Conservation (phyloP, 2,797 vertebrate genomes). For the Glyptemys insculpta region DNA sequence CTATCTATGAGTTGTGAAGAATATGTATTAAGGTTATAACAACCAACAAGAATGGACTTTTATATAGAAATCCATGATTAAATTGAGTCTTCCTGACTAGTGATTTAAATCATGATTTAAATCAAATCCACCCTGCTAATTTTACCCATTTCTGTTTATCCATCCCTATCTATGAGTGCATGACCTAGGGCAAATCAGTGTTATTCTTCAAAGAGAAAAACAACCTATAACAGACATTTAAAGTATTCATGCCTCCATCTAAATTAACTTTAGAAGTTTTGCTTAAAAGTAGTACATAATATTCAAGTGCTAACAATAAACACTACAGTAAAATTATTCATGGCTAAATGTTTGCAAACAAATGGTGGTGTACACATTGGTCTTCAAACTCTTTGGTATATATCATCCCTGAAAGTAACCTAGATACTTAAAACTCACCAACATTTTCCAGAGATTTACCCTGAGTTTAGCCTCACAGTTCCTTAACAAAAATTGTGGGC, state of each 20-base stretch:
- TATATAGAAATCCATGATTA: too few relatives aligned
- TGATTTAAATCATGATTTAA: too few relatives aligned
- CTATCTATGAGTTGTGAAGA: too few relatives aligned
- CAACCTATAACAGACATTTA: not conserved
- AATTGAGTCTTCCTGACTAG: too few relatives aligned
- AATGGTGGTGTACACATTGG: fast-evolving
- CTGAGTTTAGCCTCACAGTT: not conserved
- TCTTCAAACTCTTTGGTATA: fast-evolving
- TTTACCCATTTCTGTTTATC: not conserved
- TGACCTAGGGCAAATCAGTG: not conserved
- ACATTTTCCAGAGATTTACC: not conserved
- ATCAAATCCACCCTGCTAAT: too few relatives aligned
- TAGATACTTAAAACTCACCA: not conserved
- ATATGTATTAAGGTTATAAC: too few relatives aligned
- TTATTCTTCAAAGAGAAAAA: not conserved
- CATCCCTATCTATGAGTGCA: not conserved
- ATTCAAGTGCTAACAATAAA: not conserved
- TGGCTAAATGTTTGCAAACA: not conserved
- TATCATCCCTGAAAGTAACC: not conserved
- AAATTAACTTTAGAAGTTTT: fast-evolving
- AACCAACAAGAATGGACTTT: too few relatives aligned
- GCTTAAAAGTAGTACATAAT: not conserved
- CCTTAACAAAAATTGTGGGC: not conserved
- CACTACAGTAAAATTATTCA: not conserved
- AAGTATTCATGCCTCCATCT: not conserved